phyloP scores from a whole-genome alignment of 2,797 vertebrate species.

The Enteromius treurensis region DNA sequence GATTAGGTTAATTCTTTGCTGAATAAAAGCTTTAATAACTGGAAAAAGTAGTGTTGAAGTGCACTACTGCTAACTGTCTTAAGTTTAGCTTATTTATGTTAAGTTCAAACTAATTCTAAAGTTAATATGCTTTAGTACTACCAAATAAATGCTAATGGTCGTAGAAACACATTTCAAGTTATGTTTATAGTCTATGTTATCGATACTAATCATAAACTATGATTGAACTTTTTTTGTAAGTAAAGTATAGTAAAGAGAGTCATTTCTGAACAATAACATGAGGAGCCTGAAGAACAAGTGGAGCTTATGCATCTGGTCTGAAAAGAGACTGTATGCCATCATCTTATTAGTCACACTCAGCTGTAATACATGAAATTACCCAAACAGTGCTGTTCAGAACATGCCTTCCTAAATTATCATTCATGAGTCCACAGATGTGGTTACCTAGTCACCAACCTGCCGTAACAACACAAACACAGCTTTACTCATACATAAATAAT shows the following conservation, averaged over 20 bases:
- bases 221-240: neutral
- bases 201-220: neutral
- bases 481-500: conserved; percentile 63
- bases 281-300: neutral
- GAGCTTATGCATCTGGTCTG: neutral
- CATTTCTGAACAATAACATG: neutral
- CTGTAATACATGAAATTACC: conserved; percentile 44
- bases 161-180: neutral
- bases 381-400: conserved; percentile 40
- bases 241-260: neutral
- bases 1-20: neutral
- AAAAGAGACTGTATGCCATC: conserved; percentile 9
- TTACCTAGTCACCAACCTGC: conserved; percentile 60
- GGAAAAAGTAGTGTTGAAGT: neutral
- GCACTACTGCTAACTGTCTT: neutral
- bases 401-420: neutral
- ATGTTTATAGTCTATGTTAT: too few species aligned
- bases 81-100: too few species aligned
- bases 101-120: neutral
- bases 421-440: conserved; percentile 43
- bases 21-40: neutral
- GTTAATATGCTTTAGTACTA: neutral
- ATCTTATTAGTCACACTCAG: conserved; percentile 30
- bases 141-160: neutral
- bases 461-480: conserved; percentile 59